Base-by-base conservation (phyloP, 30 jellyfish, hydroid and myxozoan genomes). In the Mastigias papua region DNA sequence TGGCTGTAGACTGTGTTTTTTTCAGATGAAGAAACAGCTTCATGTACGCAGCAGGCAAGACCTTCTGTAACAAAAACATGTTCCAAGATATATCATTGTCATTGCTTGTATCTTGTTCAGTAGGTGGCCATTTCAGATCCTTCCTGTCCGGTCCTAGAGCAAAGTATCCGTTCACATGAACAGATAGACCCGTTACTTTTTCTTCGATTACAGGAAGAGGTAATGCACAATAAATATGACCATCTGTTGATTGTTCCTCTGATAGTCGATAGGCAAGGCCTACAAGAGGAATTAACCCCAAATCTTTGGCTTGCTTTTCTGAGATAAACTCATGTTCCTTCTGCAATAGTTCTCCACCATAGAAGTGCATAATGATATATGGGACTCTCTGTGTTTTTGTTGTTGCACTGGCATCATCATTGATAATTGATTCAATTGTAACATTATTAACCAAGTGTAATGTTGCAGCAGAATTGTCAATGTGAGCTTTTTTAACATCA, bases 81-180 rank as follows among this genome's bases (percentile, higher is more conserved):
- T 91, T 91, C 98, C 98, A 91, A 6, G 72, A 31, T 6, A 75
- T 89, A 27, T 70, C 76, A 46, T 84, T 58, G 72, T 91, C 98
- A 32, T 70, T 85, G 86, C 88, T 21, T 32, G 26, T 32, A 29
- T 3, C 64, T 37, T 58, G 73, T 11, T 61, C 71, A 19, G 85
- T 64, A n/a, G 96, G 48, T 10, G 73, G 72, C 98, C 98, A 91
- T 46, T 91, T 91, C 82, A 91, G 64, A 57, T 91, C 98, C 48
- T 75, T 78, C n/a, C 98, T 28, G 81, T 91, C 98, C 16, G 84
- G 89, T n/a, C 93, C 86, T 31, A 91, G 93, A 0, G 98, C 96
- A 69, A 91, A 91, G 72, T 22, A 86, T n/a, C 98, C 98, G 51
- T 91, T 91, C 32, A 91, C 91, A 63, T 91, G 98, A 11, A 91